These are phyloP conservation scores for Pachliopta kotzebuea DNA, from an alignment of 2,888 invertebrate species.

Conservation along the genomic window DNA sequence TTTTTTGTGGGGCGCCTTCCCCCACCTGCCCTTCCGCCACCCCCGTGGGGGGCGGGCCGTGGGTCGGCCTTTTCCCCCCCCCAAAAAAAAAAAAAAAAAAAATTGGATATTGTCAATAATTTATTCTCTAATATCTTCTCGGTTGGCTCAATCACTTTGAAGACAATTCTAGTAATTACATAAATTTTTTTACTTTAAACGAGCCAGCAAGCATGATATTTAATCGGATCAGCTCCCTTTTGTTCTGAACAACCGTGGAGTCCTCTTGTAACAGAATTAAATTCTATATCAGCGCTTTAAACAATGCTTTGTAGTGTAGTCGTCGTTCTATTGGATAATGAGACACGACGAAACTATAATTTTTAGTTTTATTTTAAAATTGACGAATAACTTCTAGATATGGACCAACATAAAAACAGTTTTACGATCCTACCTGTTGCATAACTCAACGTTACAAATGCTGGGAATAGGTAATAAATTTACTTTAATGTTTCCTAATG, in stretches of 20 bases:
- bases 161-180: background rate
- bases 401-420: slow-evolving; percentile 7
- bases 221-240: slow-evolving; percentile 50
- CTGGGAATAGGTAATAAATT: slow-evolving; percentile 26
- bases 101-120: background rate
- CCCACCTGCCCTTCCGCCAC: too few relatives aligned
- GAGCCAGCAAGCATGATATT: slow-evolving; percentile 40
- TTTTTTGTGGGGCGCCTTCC: too few relatives aligned
- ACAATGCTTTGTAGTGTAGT: slow-evolving; percentile 37
- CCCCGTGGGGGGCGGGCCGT: too few relatives aligned
- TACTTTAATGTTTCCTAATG: slow-evolving; percentile 28
- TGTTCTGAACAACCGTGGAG: slow-evolving; percentile 43
- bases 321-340: slow-evolving; percentile 26
- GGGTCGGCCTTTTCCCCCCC: too few relatives aligned
- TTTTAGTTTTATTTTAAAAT: slow-evolving; percentile 1
- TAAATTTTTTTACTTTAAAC: slow-evolving; percentile 11
- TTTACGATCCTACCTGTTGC: slow-evolving; percentile 19
- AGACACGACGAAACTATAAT: background rate
- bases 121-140: background rate
- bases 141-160: background rate
- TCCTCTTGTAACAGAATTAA: slow-evolving; percentile 51
- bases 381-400: slow-evolving; percentile 7
- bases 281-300: slow-evolving; percentile 45
- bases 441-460: slow-evolving; percentile 27
- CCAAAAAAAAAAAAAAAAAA: too few relatives aligned